Evolutionary conservation across 2,797 vertebrate species (phyloP).

Genomic region (Taeniopygia guttata): DNA sequence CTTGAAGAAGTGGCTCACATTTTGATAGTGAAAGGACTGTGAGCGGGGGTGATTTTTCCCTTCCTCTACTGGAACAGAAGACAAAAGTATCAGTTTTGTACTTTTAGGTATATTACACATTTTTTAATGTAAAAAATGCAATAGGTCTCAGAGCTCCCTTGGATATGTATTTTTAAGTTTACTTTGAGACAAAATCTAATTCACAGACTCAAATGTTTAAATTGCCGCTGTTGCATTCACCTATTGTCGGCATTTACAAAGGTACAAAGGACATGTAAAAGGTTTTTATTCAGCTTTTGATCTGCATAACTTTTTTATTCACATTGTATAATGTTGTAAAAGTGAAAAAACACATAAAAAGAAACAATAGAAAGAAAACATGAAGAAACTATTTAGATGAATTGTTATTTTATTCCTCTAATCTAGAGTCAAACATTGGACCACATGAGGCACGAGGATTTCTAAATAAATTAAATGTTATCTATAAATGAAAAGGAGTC

Average conservation of each 20-base stretch:
- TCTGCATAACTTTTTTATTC: background rate
- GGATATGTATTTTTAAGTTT: background rate
- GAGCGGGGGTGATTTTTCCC: rapidly evolving
- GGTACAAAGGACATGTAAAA: background rate
- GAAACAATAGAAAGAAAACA: background rate
- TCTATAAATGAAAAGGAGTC: background rate
- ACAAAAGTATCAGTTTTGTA: background rate
- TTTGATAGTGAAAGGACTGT: background rate
- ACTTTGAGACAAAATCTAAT: background rate
- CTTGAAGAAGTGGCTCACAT: background rate
- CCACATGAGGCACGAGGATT: background rate
- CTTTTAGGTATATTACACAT: background rate
- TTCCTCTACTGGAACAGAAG: background rate
- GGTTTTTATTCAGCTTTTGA: background rate
- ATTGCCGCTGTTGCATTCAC: background rate
- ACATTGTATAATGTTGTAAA: background rate
- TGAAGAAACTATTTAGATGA: background rate
- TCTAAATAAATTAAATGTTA: background rate
- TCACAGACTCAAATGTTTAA: background rate
- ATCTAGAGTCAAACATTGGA: background rate
- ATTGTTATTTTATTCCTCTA: background rate
- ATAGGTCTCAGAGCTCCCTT: background rate
- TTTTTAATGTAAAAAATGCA: background rate
- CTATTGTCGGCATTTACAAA: background rate
- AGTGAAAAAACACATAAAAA: background rate